Evolutionary conservation across 2,888 invertebrate genomes (phyloP).

Genomic region (Mimachlamys varia): DNA sequence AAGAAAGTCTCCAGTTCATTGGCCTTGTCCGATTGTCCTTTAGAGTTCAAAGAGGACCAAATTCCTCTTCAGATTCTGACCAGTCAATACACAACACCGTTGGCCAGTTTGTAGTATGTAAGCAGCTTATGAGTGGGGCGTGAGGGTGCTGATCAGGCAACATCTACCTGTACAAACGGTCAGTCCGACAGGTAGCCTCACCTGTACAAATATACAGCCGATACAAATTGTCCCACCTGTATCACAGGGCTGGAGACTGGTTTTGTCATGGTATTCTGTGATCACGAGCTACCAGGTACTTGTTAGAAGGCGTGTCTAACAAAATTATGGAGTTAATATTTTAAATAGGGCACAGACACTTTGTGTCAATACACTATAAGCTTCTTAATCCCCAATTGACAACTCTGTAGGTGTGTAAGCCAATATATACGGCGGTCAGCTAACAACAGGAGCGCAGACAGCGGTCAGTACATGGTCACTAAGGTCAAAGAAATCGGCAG

Average conservation of each 20-base stretch:
- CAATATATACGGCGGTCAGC: background rate
- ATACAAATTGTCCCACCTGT: background rate
- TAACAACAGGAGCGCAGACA: background rate
- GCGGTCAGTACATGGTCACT: background rate
- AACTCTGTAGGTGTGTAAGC: background rate
- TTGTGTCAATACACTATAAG: background rate
- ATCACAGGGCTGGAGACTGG: background rate
- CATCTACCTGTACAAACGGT: background rate
- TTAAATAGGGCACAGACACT: background rate
- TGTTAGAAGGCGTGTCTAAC: background rate
- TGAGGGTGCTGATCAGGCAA: background rate
- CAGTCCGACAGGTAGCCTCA: background rate
- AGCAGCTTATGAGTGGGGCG: background rate
- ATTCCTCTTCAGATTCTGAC: background rate
- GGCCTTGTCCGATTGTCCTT: background rate
- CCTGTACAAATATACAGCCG: background rate
- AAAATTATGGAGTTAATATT: background rate
- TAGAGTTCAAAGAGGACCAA: background rate
- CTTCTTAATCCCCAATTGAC: constrained; percentile 22
- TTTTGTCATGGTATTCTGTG: background rate
- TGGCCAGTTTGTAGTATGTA: background rate
- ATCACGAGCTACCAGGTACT: background rate
- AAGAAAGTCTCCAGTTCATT: background rate
- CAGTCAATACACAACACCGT: background rate
- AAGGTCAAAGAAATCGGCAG: background rate